Evolutionary conservation across 2,888 invertebrate genomes (phyloP).

Genomic region (Cactoblastis cactorum): DNA sequence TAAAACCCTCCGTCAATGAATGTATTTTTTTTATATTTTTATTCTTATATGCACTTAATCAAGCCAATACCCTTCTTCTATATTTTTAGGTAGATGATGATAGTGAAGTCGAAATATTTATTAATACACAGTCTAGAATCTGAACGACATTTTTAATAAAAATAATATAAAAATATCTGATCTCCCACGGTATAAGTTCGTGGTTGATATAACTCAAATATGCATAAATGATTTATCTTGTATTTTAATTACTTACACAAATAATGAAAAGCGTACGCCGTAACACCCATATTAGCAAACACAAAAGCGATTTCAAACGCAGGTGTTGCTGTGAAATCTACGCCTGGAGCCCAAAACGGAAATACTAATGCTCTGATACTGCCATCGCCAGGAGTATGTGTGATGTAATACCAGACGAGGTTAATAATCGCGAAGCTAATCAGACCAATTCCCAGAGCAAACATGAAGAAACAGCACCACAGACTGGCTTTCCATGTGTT

Average conservation of each 20-base stretch:
- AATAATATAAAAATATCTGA: too few relatives aligned
- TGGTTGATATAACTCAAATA: too few relatives aligned
- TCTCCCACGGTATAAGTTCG: too few relatives aligned
- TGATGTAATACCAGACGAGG: conserved; percentile 33
- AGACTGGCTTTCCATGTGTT: conserved; percentile 44
- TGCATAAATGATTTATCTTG: too few relatives aligned
- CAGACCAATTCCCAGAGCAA: conserved; percentile 27
- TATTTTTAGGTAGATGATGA: too few relatives aligned
- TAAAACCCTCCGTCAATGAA: too few relatives aligned
- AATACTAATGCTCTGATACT: conserved; percentile 40
- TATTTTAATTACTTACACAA: conserved; percentile 47
- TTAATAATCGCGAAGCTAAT: conserved; percentile 24
- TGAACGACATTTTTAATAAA: too few relatives aligned
- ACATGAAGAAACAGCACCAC: conserved; percentile 28
- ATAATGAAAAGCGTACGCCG: conserved; percentile 36
- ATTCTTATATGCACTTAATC: too few relatives aligned
- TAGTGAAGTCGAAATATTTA: too few relatives aligned
- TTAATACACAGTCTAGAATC: too few relatives aligned
- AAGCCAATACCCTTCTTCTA: too few relatives aligned
- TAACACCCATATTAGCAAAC: conserved; percentile 30
- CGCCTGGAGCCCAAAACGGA: conserved; percentile 42
- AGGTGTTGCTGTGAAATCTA: conserved; percentile 42
- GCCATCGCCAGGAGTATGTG: conserved; percentile 28
- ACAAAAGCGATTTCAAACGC: conserved; percentile 43
- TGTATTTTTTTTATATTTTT: too few relatives aligned